These are phyloP conservation scores for Formica exsecta DNA, from an alignment of 1,140 invertebrate species.

Conservation along the genomic window DNA sequence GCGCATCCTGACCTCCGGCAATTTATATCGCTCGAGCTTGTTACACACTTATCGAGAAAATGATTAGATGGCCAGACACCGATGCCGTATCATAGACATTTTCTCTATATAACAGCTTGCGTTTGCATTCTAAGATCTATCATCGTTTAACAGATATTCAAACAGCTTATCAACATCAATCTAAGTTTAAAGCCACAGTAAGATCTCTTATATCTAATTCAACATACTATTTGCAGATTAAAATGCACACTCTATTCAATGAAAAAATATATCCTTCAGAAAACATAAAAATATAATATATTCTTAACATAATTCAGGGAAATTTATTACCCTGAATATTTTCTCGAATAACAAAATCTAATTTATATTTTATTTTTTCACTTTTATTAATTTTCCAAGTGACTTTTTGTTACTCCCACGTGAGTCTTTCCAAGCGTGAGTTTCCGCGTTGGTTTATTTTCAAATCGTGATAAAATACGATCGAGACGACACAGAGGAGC, in stretches of 20 bases:
- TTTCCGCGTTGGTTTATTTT: background rate
- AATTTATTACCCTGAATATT: background rate
- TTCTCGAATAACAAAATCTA: background rate
- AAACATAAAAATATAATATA: background rate
- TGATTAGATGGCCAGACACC: conserved; percentile 42
- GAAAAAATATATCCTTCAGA: background rate
- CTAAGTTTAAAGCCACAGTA: conserved; percentile 5
- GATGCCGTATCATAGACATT: conserved; percentile 43
- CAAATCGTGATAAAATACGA: background rate
- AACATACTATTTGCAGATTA: background rate
- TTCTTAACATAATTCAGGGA: background rate
- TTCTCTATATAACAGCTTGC: conserved; percentile 5
- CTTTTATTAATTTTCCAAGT: background rate
- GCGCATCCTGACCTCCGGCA: conserved; percentile 54
- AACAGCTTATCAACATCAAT: background rate
- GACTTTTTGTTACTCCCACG: too few species aligned
- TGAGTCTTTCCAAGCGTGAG: too few species aligned
- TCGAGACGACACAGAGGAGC: background rate
- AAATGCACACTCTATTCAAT: conserved; percentile 3
- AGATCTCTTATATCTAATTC: background rate
- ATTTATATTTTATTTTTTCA: background rate
- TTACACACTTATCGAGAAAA: conserved; percentile 53
- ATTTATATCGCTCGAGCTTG: conserved; percentile 58
- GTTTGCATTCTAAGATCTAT: conserved; percentile 20
- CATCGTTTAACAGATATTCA: conserved; percentile 6